A percentile compares a stretch with the other conserved stretches of the same genome.
Conservation (phyloP, 2,797 vertebrate species). For the Rhynchotus rufescens region DNA sequence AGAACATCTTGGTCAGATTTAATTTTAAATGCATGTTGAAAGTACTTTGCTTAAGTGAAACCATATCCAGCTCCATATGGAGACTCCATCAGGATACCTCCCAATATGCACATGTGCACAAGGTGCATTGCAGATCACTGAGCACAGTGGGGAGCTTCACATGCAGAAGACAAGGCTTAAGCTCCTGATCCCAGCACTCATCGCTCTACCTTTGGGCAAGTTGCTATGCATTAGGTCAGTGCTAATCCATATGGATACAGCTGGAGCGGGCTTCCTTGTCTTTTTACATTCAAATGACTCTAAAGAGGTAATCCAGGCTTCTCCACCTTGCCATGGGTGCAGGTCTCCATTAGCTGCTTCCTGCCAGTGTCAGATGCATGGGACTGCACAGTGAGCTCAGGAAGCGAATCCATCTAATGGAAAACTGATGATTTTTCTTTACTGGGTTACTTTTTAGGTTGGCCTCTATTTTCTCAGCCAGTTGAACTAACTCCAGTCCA, state of each 20-base stretch:
- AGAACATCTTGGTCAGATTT: not conserved
- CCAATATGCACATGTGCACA: not conserved
- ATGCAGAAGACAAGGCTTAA: not conserved
- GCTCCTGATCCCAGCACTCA: not conserved
- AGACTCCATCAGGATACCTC: not conserved
- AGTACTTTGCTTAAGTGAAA: not conserved
- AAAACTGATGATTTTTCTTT: not conserved
- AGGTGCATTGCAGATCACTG: not conserved
- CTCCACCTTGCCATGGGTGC: not conserved
- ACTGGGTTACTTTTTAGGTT: not conserved
- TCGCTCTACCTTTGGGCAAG: not conserved
- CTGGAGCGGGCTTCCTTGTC: not conserved
- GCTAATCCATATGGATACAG: not conserved
- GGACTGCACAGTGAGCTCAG: not conserved
- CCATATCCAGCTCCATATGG: not conserved
- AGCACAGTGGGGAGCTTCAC: not conserved
- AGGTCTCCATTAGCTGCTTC: not conserved
- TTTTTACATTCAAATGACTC: not conserved
- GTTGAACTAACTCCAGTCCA: not conserved
- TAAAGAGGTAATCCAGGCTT: not conserved
- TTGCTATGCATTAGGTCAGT: accelerated
- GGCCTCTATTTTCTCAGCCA: not conserved
- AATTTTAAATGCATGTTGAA: not conserved
- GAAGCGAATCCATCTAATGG: not conserved
- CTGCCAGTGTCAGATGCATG: not conserved